These are phyloP conservation scores for Lamellibrachia luymesi DNA, from an alignment of 1,140 invertebrate genomes.

Conservation along the genomic window DNA sequence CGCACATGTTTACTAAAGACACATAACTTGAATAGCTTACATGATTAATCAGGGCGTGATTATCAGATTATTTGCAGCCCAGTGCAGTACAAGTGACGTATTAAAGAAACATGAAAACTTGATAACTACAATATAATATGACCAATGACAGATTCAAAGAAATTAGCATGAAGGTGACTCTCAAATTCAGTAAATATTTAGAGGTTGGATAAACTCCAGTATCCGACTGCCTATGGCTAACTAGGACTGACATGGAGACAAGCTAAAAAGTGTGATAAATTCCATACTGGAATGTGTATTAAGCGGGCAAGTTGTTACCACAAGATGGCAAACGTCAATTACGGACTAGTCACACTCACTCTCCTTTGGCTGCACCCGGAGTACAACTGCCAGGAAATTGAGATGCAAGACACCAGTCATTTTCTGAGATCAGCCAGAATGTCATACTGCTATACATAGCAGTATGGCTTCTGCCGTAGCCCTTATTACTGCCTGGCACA, in stretches of 20 bases:
- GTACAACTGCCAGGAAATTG: neutral
- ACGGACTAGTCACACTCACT: neutral
- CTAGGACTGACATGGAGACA: neutral
- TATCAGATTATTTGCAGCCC: neutral
- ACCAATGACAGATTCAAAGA: conserved; percentile 5
- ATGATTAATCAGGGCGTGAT: neutral
- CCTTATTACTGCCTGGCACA: neutral
- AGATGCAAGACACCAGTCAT: neutral
- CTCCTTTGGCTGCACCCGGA: neutral
- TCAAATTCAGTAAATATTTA: neutral
- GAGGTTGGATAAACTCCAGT: neutral
- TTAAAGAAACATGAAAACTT: neutral
- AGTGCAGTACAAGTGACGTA: neutral
- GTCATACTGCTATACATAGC: neutral
- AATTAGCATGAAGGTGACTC: neutral
- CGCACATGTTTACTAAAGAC: neutral
- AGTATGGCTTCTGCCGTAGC: neutral
- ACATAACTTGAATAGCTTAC: conserved; percentile 5
- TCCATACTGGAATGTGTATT: neutral
- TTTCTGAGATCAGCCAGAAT: neutral
- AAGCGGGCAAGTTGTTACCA: neutral
- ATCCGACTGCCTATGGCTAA: neutral
- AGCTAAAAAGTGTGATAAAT: neutral
- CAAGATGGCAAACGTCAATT: neutral
- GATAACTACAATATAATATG: conserved; percentile 1